These are phyloP conservation scores for Globia sparganii DNA, from an alignment of 2,888 invertebrate species.

Conservation along the genomic window DNA sequence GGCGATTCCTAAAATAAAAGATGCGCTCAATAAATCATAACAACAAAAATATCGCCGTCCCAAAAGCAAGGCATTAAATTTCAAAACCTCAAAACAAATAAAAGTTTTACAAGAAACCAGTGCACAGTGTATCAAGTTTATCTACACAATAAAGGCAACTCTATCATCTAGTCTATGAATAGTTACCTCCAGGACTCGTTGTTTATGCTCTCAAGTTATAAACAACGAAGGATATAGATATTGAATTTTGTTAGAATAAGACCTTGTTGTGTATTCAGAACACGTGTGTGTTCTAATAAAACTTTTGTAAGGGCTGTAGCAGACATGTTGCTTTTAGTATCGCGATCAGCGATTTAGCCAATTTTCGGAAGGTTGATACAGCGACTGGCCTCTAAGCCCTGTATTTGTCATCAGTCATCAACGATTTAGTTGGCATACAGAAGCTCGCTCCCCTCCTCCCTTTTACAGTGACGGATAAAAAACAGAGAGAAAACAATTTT, in stretches of 20 bases:
- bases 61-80: slow-evolving; percentile 22
- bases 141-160: slow-evolving; percentile 41
- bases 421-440: not conserved
- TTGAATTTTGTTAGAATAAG: slow-evolving; percentile 69
- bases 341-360: not conserved
- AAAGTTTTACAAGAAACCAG: slow-evolving; percentile 47
- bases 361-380: not conserved
- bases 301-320: slow-evolving; percentile 68
- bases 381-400: not conserved
- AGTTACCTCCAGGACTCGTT: slow-evolving; percentile 55
- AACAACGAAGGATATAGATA: slow-evolving; percentile 65
- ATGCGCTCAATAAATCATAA: not conserved
- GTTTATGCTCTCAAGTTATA: slow-evolving; percentile 64
- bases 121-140: slow-evolving; percentile 49
- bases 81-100: slow-evolving; percentile 29
- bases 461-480: not conserved
- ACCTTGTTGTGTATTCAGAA: slow-evolving; percentile 71
- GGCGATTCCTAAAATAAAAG: not conserved
- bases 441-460: not conserved
- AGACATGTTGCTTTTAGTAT: not conserved
- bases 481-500: not conserved
- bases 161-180: slow-evolving; percentile 43
- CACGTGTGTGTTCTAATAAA: slow-evolving; percentile 73
- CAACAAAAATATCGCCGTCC: slow-evolving; percentile 9
- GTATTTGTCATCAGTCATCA: not conserved